phyloP scores from a whole-genome alignment of 37 sponge, comb jelly and placozoan genomes.

The Ephydatia muelleri region DNA sequence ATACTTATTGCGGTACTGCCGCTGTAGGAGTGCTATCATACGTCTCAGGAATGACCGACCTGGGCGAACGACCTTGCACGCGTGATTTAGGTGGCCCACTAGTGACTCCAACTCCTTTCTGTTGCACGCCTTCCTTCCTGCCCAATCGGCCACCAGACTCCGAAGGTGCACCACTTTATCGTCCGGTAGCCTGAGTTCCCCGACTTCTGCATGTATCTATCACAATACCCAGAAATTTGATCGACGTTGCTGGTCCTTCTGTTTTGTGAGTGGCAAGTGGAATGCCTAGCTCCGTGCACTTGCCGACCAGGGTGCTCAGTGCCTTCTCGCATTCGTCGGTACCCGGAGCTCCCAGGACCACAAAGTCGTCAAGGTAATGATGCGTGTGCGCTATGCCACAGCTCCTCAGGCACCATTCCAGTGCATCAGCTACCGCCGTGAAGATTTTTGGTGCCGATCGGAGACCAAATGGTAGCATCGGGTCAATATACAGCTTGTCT shows the following conservation, averaged over 20 bases:
- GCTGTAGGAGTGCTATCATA: conserved; percentile 20
- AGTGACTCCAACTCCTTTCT: too few relatives aligned
- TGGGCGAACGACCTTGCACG: too few relatives aligned
- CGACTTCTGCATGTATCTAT: conserved; percentile 8
- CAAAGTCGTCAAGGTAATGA: conserved; percentile 57
- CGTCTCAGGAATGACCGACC: too few relatives aligned
- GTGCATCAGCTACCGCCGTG: conserved; percentile 28
- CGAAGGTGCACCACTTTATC: not conserved
- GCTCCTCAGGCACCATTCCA: too few relatives aligned
- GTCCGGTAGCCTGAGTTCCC: conserved; percentile 13
- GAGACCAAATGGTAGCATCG: conserved; percentile 28
- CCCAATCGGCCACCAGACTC: not conserved
- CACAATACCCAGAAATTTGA: conserved; percentile 43
- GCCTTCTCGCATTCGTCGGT: not conserved
- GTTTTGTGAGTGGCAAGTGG: conserved; percentile 43
- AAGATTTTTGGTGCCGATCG: conserved; percentile 27
- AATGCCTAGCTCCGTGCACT: conserved; percentile 30
- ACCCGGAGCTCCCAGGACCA: conserved; percentile 25
- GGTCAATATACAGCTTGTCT: conserved; percentile 2
- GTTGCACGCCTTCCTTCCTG: too few relatives aligned
- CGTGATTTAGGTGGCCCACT: too few relatives aligned
- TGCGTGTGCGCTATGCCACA: not conserved
- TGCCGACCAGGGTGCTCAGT: not conserved
- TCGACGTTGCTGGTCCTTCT: conserved; percentile 39
- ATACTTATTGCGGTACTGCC: not conserved